Base-by-base conservation (phyloP, 1,140 invertebrate genomes). In the Tetragonula clypearis region DNA sequence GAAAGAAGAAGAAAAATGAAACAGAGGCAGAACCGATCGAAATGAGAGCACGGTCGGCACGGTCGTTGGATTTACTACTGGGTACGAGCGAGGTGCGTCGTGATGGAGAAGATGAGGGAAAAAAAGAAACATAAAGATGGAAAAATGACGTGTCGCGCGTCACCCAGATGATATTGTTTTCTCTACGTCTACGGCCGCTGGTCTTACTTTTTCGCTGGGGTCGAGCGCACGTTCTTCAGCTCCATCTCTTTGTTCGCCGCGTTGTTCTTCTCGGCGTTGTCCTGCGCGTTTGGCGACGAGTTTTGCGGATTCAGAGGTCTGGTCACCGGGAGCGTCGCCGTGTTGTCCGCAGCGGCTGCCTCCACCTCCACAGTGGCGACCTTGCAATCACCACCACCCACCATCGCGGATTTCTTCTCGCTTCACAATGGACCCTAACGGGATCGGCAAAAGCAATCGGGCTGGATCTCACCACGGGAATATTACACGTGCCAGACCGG, bases 211-310 rank as follows among this genome's bases (percentile, higher is more conserved):
- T 97, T 97, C 86, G 97, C 96, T 65, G 97, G 97, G 89, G 97
- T 97, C 83, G 97, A 97, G 93, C 97, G 97, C 66, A 97, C 97
- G 92, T 97, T 97, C 95, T 97, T 97, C 65, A 98, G 95, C 93
- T 98, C 97, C 97, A 98, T 97, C 93, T 98, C 97, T 96, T 98
- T 98, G 95, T 97, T 97, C 87, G 97, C 96, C 65, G 96, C 96
- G 92, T 97, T 97, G 92, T 97, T 97, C 94, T 97, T 97, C 93
- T 97, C 97, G 65, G 96, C 96, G 87, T 96, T 97, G 90, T 97
- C 96, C 92, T 95, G 95, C 68, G 94, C 91, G 92, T 94, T 96
- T 95, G 94, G 96, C 95, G 93, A 96, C 95, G 90, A 89, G 68
- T 88, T 92, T 88, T 96, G 96, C 90, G 96, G 96, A 87, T 96